A percentile compares a stretch with the other conserved stretches of the same genome.
phyloP scores from a whole-genome alignment of 2,888 invertebrate species.

The Eucriotettix oculatus region DNA sequence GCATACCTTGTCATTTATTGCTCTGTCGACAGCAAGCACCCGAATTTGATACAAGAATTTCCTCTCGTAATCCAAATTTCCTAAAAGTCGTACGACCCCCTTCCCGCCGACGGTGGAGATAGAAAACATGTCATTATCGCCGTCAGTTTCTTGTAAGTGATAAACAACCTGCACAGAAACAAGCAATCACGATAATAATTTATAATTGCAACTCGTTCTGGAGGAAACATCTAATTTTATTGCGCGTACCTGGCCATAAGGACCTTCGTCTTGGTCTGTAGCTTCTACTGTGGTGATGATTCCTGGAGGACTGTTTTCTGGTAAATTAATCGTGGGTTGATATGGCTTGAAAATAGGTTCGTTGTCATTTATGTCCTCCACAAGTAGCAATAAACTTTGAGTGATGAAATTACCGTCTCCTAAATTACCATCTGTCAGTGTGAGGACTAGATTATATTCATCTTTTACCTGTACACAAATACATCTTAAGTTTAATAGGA shows the following conservation, averaged over 20 bases:
- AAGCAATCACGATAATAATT: not conserved
- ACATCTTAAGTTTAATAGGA: not conserved
- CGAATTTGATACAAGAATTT: slow-evolving; percentile 75
- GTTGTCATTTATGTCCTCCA: slow-evolving; percentile 87
- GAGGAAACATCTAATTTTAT: slow-evolving; percentile 11
- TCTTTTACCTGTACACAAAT: slow-evolving; percentile 45
- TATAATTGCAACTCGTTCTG: not conserved
- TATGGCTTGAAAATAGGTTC: slow-evolving; percentile 75
- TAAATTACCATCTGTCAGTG: slow-evolving; percentile 72
- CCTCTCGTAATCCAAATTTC: slow-evolving; percentile 66
- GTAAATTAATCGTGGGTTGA: slow-evolving; percentile 62
- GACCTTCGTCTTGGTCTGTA: slow-evolving; percentile 77
- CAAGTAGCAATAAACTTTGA: slow-evolving; percentile 71
- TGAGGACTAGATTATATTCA: slow-evolving; percentile 76
- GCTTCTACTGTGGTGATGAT: slow-evolving; percentile 69
- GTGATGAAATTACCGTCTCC: slow-evolving; percentile 79
- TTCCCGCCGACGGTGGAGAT: slow-evolving; percentile 72
- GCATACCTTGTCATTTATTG: slow-evolving; percentile 30
- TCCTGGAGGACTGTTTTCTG: slow-evolving; percentile 62
- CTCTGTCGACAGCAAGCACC: slow-evolving; percentile 67
- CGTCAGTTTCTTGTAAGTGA: slow-evolving; percentile 66
- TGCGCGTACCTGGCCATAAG: slow-evolving; percentile 60
- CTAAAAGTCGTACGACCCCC: slow-evolving; percentile 61
- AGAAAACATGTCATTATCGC: slow-evolving; percentile 57
- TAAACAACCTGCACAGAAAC: slow-evolving; percentile 47